Conservation (phyloP, 64 coral and sea anemone species). For the Montipora capricornis region DNA sequence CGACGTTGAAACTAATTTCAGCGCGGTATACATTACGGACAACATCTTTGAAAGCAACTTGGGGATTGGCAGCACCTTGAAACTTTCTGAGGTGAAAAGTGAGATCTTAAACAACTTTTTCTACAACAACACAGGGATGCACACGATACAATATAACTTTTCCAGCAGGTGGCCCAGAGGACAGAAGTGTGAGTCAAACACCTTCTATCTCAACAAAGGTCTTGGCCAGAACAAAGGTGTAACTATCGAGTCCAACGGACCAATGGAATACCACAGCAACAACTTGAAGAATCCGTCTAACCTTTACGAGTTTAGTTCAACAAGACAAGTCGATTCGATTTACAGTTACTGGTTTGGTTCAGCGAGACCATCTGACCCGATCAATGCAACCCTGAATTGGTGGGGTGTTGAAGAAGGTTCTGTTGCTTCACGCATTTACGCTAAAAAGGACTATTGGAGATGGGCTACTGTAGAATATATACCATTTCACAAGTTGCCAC, state of each 20-base stretch:
- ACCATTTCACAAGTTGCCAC: slow-evolving; percentile 60
- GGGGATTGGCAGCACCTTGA: slow-evolving; percentile 53
- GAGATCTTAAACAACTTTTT: slow-evolving; percentile 67
- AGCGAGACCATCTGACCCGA: background rate
- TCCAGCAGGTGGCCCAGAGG: background rate
- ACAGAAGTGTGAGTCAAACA: slow-evolving; percentile 65
- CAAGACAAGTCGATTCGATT: background rate
- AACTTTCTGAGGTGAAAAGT: slow-evolving; percentile 18
- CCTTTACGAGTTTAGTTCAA: slow-evolving; percentile 78
- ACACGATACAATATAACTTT: slow-evolving; percentile 62
- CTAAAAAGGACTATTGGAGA: slow-evolving; percentile 6
- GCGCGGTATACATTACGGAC: slow-evolving; percentile 13
- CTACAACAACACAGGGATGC: slow-evolving; percentile 73
- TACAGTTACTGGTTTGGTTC: no score
- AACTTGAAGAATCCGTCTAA: slow-evolving; percentile 80
- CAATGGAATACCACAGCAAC: slow-evolving; percentile 62
- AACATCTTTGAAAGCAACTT: slow-evolving; percentile 65
- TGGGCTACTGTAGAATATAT: slow-evolving; percentile 25
- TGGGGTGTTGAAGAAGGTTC: slow-evolving; percentile 33
- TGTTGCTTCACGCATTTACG: slow-evolving; percentile 37
- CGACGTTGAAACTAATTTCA: background rate
- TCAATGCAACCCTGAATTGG: slow-evolving; percentile 63
- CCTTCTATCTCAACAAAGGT: slow-evolving; percentile 58
- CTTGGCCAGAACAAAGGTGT: slow-evolving; percentile 42
- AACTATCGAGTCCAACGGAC: slow-evolving; percentile 72